Evolutionary conservation across 2,888 invertebrate species (phyloP).

Genomic region (Drosophila mercatorum): DNA sequence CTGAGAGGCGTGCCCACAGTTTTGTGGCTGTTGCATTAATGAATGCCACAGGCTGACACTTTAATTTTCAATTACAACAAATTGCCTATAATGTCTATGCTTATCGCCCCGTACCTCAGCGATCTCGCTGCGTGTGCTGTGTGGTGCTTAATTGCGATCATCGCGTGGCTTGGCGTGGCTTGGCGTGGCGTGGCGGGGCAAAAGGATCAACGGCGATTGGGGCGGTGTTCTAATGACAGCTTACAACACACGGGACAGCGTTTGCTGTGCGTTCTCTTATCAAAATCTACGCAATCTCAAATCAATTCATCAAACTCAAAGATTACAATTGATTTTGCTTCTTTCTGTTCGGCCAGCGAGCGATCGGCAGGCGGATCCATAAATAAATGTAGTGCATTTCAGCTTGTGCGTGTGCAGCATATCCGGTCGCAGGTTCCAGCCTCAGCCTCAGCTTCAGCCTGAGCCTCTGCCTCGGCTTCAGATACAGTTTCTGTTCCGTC

Average conservation of each 20-base stretch:
- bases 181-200: constrained; percentile 5
- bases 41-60: constrained; percentile 80
- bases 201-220: constrained; percentile 11
- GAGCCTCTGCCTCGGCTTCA: constrained; percentile 12
- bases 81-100: constrained; percentile 81
- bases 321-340: constrained; percentile 70
- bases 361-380: constrained; percentile 77
- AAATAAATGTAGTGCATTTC: constrained; percentile 80
- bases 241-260: constrained; percentile 21
- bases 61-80: constrained; percentile 82
- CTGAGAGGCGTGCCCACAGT: constrained; percentile 46
- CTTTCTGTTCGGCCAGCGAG: constrained; percentile 2
- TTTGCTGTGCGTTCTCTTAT: constrained; percentile 51
- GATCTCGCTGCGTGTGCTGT: constrained; percentile 23
- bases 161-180: constrained; percentile 9
- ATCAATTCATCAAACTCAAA: constrained; percentile 81
- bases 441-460: constrained; percentile 7
- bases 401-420: constrained; percentile 68
- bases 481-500: constrained; percentile 56
- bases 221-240: constrained; percentile 73
- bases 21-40: constrained; percentile 61
- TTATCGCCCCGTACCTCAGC: constrained; percentile 68
- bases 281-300: constrained; percentile 72
- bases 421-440: constrained; percentile 63
- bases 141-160: constrained; percentile 60